A percentile compares a stretch with the other conserved stretches of the same genome.
Evolutionary conservation across 2,888 invertebrate genomes (phyloP).

Genomic region (Clivina fossor): DNA sequence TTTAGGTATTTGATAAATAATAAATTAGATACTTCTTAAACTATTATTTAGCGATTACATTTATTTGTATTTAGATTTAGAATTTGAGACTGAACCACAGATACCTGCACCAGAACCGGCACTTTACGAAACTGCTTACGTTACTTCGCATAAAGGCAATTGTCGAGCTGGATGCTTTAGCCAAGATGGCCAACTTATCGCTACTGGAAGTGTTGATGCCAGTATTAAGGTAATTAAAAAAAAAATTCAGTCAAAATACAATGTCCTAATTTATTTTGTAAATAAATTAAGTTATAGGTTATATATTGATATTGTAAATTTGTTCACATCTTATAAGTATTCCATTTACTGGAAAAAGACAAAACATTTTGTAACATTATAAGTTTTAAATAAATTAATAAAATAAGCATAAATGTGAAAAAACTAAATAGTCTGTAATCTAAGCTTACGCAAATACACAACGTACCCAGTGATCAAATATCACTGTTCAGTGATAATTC

Average conservation of each 20-base stretch:
- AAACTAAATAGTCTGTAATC: too few species aligned
- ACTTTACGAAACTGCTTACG: conserved; percentile 97
- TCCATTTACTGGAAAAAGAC: too few species aligned
- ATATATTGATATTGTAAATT: too few species aligned
- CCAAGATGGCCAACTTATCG: conserved; percentile 90
- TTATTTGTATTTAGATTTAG: conserved; percentile 67
- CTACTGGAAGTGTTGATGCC: conserved; percentile 97
- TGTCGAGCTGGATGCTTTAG: conserved; percentile 97
- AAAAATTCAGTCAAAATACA: background rate
- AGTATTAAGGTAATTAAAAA: conserved; percentile 80
- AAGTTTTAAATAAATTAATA: too few species aligned
- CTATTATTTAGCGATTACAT: background rate
- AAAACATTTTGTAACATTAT: too few species aligned
- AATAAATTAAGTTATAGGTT: too few species aligned
- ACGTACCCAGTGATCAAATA: too few species aligned
- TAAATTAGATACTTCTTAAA: background rate
- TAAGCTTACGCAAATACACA: too few species aligned
- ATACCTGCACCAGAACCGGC: conserved; percentile 95
- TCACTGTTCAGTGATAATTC: too few species aligned
- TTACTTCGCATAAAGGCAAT: conserved; percentile 96
- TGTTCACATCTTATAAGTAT: too few species aligned
- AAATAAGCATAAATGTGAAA: too few species aligned
- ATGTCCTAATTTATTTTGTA: background rate
- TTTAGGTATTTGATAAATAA: conserved; percentile 45
- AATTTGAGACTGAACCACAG: conserved; percentile 94